Percentiles rank a stretch among this genome's conserved stretches.
phyloP scores from a whole-genome alignment of 92 coral and sea anemone species.

The Plumapathes pennacea region DNA sequence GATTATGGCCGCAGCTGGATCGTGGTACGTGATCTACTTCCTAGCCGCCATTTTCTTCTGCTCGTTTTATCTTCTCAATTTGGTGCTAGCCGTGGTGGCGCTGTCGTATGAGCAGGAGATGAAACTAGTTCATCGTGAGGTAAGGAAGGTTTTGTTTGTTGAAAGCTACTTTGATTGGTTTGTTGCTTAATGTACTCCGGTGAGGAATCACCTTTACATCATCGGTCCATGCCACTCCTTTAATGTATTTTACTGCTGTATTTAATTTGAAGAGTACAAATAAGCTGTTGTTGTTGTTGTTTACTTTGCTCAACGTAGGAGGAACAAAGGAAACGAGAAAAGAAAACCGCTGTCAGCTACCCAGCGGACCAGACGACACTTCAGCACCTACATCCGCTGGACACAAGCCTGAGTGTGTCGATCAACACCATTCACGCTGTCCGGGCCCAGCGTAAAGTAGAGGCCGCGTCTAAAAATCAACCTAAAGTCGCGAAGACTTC shows the following conservation, averaged over 20 bases:
- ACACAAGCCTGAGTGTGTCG: slow-evolving; percentile 54
- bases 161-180: too few relatives aligned
- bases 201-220: too few relatives aligned
- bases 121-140: slow-evolving; percentile 75
- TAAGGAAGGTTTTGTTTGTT: slow-evolving; percentile 2
- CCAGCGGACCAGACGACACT: slow-evolving; percentile 76
- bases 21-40: slow-evolving; percentile 85
- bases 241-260: too few relatives aligned
- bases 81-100: slow-evolving; percentile 92
- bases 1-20: slow-evolving; percentile 85
- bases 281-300: background rate
- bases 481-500: slow-evolving; percentile 31
- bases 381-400: slow-evolving; percentile 62
- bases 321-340: slow-evolving; percentile 44
- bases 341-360: slow-evolving; percentile 63
- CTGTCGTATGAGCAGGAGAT: slow-evolving; percentile 91
- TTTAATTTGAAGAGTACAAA: background rate
- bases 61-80: slow-evolving; percentile 88
- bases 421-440: slow-evolving; percentile 64
- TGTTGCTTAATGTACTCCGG: too few relatives aligned
- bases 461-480: slow-evolving; percentile 17
- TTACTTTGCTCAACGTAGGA: slow-evolving; percentile 14
- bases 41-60: slow-evolving; percentile 85
- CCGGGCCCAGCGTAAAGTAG: slow-evolving; percentile 40
- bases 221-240: too few relatives aligned